A percentile compares a stretch with the other conserved stretches of the same genome.
phyloP scores from a whole-genome alignment of 2,113 vertebrate species.

The Melanostigma gelatinosum region DNA sequence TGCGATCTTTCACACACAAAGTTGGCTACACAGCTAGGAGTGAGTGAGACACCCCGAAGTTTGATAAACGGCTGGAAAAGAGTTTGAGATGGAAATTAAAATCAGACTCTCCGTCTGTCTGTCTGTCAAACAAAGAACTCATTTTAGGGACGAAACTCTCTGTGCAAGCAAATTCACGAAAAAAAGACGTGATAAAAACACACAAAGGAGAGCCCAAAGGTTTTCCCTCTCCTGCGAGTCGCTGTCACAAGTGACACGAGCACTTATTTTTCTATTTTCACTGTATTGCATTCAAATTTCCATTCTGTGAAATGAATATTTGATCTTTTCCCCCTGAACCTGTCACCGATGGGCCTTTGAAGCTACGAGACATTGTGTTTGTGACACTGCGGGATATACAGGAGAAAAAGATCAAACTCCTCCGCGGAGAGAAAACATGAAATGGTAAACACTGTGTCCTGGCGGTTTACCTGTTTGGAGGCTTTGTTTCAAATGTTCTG shows the following conservation, averaged over 20 bases:
- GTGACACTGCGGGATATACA: conserved; percentile 80
- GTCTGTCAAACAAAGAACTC: conserved; percentile 44
- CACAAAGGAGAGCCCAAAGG: conserved; percentile 69
- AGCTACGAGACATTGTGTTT: conserved; percentile 78
- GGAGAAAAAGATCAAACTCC: conserved; percentile 79
- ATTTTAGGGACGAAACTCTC: conserved; percentile 38
- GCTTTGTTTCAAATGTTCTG: conserved; percentile 69
- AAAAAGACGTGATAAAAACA: conserved; percentile 29
- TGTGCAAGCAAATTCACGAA: conserved; percentile 27
- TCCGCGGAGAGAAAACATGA: conserved; percentile 64
- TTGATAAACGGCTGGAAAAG: conserved; percentile 40
- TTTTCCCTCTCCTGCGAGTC: conserved; percentile 53
- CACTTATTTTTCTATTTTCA: conserved; percentile 75
- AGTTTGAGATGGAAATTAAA: conserved; percentile 56
- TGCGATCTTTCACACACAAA: conserved; percentile 45
- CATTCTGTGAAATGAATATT: conserved; percentile 82
- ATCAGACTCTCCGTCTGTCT: conserved; percentile 26
- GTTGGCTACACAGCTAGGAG: conserved; percentile 33
- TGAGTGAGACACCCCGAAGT: conserved; percentile 34
- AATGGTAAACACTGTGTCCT: conserved; percentile 75
- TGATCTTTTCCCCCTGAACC: conserved; percentile 81
- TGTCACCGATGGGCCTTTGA: conserved; percentile 83
- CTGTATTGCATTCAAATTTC: conserved; percentile 81
- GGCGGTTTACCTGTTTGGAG: conserved; percentile 77
- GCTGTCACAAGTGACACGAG: conserved; percentile 72